These are phyloP conservation scores for Argyrosomus japonicus DNA, from an alignment of 2,113 vertebrate genomes.

Conservation along the genomic window DNA sequence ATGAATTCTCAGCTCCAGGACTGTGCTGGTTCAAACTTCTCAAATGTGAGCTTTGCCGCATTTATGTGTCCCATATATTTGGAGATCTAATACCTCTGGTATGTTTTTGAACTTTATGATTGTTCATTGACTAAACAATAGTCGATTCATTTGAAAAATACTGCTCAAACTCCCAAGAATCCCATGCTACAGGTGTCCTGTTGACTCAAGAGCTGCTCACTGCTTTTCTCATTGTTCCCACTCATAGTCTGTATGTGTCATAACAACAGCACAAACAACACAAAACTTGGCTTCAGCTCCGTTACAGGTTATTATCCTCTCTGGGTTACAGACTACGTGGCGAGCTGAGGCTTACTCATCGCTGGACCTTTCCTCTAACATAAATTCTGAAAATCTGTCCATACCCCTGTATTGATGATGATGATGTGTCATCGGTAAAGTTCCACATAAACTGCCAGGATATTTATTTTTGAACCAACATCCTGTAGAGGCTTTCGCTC, in stretches of 20 bases:
- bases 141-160: background rate
- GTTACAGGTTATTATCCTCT: background rate
- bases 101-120: background rate
- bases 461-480: background rate
- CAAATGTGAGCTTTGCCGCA: too few relatives aligned
- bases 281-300: background rate
- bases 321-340: too few relatives aligned
- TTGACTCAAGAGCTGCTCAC: background rate
- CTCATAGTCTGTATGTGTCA: background rate
- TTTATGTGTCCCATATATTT: background rate
- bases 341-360: background rate
- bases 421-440: background rate
- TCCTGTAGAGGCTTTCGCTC: background rate
- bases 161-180: background rate
- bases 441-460: background rate
- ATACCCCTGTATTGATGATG: background rate
- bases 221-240: background rate
- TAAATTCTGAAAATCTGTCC: background rate
- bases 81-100: background rate
- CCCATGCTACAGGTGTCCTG: background rate
- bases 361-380: background rate
- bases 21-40: background rate
- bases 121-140: background rate
- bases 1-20: too few relatives aligned
- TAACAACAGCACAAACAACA: background rate